These are phyloP conservation scores for Hymenochirus boettgeri DNA, from an alignment of 2,113 vertebrate species.

Conservation along the genomic window DNA sequence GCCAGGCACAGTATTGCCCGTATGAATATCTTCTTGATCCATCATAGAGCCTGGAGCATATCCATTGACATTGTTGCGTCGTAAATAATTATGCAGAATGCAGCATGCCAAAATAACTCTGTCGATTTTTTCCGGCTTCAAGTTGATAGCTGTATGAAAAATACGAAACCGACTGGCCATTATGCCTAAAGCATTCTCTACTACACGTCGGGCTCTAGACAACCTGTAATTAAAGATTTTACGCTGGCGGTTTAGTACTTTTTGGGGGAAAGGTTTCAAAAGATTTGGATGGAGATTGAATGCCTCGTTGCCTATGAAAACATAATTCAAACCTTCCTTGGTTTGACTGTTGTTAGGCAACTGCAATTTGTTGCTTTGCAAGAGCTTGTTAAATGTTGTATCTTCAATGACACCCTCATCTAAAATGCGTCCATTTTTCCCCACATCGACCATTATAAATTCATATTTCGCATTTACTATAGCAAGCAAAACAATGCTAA, in stretches of 20 bases:
- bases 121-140: constrained; percentile 5
- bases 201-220: background rate
- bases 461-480: constrained; percentile 32
- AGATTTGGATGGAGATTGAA: background rate
- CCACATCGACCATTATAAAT: constrained; percentile 36
- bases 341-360: background rate
- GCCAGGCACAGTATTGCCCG: background rate
- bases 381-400: background rate
- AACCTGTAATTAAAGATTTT: constrained; percentile 15
- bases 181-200: constrained; percentile 14
- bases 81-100: background rate
- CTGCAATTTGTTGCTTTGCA: constrained; percentile 1
- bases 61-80: background rate
- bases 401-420: constrained; percentile 30
- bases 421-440: constrained; percentile 25
- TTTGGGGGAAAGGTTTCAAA: background rate
- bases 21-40: constrained; percentile 8
- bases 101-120: constrained; percentile 13
- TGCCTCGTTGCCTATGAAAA: constrained; percentile 3
- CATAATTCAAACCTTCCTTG: background rate
- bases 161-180: constrained; percentile 2
- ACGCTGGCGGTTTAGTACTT: background rate
- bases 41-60: background rate
- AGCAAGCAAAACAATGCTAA: constrained; percentile 32
- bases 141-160: constrained; percentile 9